Percentiles rank a stretch among this genome's conserved stretches.
phyloP scores from a whole-genome alignment of 1,140 invertebrate species.

The Anastrepha ludens region DNA sequence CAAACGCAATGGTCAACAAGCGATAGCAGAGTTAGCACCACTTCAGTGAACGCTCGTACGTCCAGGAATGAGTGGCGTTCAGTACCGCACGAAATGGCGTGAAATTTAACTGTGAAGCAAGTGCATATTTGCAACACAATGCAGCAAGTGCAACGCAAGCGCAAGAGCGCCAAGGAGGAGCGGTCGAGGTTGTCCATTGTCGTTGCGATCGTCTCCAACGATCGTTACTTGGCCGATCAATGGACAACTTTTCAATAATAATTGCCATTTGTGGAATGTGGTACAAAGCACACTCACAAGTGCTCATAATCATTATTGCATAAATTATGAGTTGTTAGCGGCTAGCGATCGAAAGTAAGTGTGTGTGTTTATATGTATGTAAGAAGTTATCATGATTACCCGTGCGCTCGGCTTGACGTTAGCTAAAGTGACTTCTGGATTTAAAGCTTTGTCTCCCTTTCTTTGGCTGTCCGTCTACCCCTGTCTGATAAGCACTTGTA shows the following conservation, averaged over 20 bases:
- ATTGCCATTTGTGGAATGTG: slow-evolving; percentile 49
- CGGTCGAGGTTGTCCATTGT: not conserved
- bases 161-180: not conserved
- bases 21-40: not conserved
- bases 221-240: slow-evolving; percentile 28
- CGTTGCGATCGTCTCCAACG: not conserved
- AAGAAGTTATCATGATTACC: slow-evolving; percentile 17
- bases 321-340: slow-evolving; percentile 47
- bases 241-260: slow-evolving; percentile 47
- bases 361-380: not conserved
- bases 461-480: not conserved
- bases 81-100: slow-evolving; percentile 23
- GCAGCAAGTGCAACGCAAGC: not conserved
- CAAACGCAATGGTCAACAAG: slow-evolving; percentile 12
- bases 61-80: not conserved
- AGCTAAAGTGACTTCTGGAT: not conserved
- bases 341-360: not conserved
- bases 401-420: slow-evolving; percentile 9
- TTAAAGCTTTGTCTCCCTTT: not conserved
- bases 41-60: no score
- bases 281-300: slow-evolving; percentile 29
- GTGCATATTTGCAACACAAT: slow-evolving; percentile 2
- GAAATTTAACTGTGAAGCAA: slow-evolving; percentile 27
- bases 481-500: not conserved
- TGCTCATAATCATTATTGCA: slow-evolving; percentile 46